Base-by-base conservation (phyloP, 2,797 vertebrate species). In the Cetoscarus ocellatus region DNA sequence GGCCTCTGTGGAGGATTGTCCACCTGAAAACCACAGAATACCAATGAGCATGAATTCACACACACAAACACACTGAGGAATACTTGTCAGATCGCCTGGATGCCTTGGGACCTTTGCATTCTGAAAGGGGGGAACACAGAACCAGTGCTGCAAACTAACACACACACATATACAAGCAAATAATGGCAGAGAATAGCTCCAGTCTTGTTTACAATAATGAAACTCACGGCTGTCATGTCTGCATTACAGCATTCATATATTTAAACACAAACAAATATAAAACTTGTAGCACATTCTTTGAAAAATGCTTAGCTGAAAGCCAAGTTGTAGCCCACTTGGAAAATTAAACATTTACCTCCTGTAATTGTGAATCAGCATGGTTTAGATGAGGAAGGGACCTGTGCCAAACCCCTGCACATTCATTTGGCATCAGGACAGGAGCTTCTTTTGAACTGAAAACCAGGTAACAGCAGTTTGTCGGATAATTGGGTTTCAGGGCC, bases 401-500 rank as follows among this genome's bases (percentile, higher is more conserved):
- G 42, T 15, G 73, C 64, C 76, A 75, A 79, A 19, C 49, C 48
- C 67, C 58, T 67, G 64, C 67, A 68, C 55, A 42, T 49, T 80
- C 40, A 76, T 74, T 49, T 79, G 79, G 79, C 78, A 73, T 53
- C 45, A 50, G 59, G 35, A 70, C 60, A 73, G 55, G 9, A 60
- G 11, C 56, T 38, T 69, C 66, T 60, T 82, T 84, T 80, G 67
- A 84, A 75, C 75, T 67, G 52, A 47, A 69, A 71, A 67, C 47
- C 53, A 77, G 79, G 73, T 80, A 65, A 58, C 67, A 73, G 68
- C 55, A 68, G 43, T 74, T 66, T 70, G 64, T 67, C 55, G 57
- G 65, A 67, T 80, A 85, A 83, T 80, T 83, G 54, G 50, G 34
- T 82, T 66, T 73, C 62, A 38, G 57, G 44, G 48, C 60, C 78